phyloP scores from a whole-genome alignment of 1,140 invertebrate genomes.

The Helicoverpa zea region DNA sequence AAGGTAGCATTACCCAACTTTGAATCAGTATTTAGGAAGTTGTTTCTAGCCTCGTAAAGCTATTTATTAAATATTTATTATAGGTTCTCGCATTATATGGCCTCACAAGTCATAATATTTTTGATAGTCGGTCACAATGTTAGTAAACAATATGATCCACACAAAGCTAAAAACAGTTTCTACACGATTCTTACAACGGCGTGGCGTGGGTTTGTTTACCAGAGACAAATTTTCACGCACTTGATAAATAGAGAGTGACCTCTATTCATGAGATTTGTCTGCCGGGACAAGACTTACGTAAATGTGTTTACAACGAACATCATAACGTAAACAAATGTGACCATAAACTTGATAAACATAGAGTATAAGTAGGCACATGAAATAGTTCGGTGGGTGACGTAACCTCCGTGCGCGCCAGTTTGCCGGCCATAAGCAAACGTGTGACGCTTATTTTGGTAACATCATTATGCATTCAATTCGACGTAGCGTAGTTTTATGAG shows the following conservation, averaged over 20 bases:
- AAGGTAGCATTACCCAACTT: no score
- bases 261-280: conserved; percentile 42
- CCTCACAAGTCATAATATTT: neutral
- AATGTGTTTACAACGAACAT: conserved; percentile 50
- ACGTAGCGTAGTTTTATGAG: neutral
- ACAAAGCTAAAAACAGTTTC: conserved; percentile 19
- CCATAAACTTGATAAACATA: conserved; percentile 58
- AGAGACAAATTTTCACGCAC: conserved; percentile 42
- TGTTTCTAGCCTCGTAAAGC: no score
- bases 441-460: conserved; percentile 10
- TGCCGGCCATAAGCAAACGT: conserved; percentile 25
- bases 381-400: conserved; percentile 40
- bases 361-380: conserved; percentile 36
- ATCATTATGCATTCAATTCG: neutral
- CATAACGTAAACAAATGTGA: conserved; percentile 49
- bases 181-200: conserved; percentile 8
- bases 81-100: no score
- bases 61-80: no score
- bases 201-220: conserved; percentile 41
- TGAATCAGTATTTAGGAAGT: no score
- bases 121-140: neutral
- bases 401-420: conserved; percentile 13
- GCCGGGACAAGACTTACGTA: conserved; percentile 34
- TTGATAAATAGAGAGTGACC: conserved; percentile 48
- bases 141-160: conserved; percentile 25